Evolutionary conservation across 2,797 vertebrate species (phyloP), one percentile per base, ranked within the genome.

Genomic region (Dicrostonyx torquatus): DNA sequence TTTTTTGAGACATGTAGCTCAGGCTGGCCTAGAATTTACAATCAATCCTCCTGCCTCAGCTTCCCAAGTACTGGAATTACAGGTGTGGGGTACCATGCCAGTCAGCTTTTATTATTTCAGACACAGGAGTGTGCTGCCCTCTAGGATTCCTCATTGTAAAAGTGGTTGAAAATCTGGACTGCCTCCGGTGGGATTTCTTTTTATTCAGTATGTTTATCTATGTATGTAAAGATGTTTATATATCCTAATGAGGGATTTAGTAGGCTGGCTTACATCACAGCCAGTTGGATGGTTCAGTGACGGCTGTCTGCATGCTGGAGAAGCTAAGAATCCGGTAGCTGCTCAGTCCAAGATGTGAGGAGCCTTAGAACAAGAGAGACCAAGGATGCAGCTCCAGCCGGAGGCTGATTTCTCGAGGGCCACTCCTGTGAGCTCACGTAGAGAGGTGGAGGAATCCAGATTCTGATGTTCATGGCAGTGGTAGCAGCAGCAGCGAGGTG

Each of bases 41-140:
- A 4, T 73, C 5, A 29, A 4, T 73, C 17, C 70, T 75, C 10
- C 70, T 60, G 86, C 40, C 31, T 75, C 40, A 60, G 72, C 4
- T 55, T 62, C 26, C 53, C 12, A 34, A 58, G 70, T 34, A 22
- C 53, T 75, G 53, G 29, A 17, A 60, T 73, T 45, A 87, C 34
- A 50, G 31, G 20, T 24, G 10, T 26, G 18, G 11, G 31, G 6
- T 13, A 29, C 60, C 29, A 34, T 31, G 24, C 14, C 50, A 11
- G n/a, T 9, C 29, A 48, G 14, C 37, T 87, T 48, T 37, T 17
- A 29, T 66, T 15, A 11, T 68, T 78, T 70, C 29, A 29, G 7
- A 26, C 12, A 60, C 13, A 89, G 60, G 0, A 3, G 4, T 6
- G 9, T 2, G 0, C 72, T 20, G 7, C 24, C 13, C 1, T 29